Percentiles rank a stretch among this genome's conserved stretches.
These are phyloP conservation scores for Nomada goodeniana DNA, from an alignment of 2,888 invertebrate species.

Conservation along the genomic window DNA sequence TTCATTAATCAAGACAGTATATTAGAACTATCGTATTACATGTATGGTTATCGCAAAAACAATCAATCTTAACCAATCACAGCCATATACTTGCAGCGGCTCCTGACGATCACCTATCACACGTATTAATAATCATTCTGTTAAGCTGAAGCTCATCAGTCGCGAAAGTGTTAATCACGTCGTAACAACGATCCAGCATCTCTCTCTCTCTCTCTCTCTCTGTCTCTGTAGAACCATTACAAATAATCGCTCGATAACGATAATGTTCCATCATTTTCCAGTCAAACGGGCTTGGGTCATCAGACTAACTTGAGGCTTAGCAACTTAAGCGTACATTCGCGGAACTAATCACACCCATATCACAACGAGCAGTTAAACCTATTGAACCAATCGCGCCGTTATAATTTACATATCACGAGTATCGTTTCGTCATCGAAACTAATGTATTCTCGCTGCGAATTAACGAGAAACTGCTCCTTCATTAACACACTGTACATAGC, in stretches of 20 bases:
- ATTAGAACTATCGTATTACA: no score
- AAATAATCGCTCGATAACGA: slow-evolving; percentile 2
- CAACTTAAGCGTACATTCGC: slow-evolving; percentile 19
- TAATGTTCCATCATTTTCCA: no score
- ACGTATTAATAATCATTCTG: neutral
- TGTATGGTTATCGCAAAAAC: neutral
- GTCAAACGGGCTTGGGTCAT: slow-evolving; percentile 19
- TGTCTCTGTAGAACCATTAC: neutral
- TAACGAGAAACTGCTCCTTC: neutral
- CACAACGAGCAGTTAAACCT: neutral
- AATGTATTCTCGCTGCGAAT: neutral
- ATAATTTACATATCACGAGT: slow-evolving; percentile 11
- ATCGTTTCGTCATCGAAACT: slow-evolving; percentile 4
- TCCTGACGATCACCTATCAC: slow-evolving; percentile 8
- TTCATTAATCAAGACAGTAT: neutral
- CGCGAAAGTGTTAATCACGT: slow-evolving; percentile 44
- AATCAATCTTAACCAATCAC: slow-evolving; percentile 1
- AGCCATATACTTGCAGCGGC: slow-evolving; percentile 20
- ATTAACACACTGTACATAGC: neutral
- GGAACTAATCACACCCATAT: slow-evolving; percentile 19
- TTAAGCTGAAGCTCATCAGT: neutral
- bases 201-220: no score
- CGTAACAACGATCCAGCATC: neutral
- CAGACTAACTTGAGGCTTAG: slow-evolving; percentile 25
- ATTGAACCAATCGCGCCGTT: slow-evolving; percentile 2